Base-by-base conservation (phyloP, 2,797 vertebrate genomes). In the Etheostoma perlongum region DNA sequence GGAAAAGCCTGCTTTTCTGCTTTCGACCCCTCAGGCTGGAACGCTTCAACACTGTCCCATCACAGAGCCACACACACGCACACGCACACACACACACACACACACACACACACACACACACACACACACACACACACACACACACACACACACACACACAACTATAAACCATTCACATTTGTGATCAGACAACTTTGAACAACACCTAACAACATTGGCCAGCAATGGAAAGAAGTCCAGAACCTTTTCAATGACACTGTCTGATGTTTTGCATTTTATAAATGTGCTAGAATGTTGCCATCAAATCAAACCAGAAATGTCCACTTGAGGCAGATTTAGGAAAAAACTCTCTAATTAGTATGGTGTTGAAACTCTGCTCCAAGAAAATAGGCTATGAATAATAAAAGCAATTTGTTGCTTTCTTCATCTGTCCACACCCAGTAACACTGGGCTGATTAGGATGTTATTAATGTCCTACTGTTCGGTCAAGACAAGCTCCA, bases 401-500 rank as follows among this genome's bases (percentile, higher is more conserved):
- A 91, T 92, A 78, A 84, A 87, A 74, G 68, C 59, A 30, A 62
- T 60, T 70, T 66, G 47, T 63, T 76, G 78, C 65, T 72, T 71
- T 85, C 86, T 68, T 59, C 51, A 53, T 90, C 89, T 90, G 69
- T 95, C 81, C 80, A 81, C 94, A 91, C 91, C 87, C 80, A 66
- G 77, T 83, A 92, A 91, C 87, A 74, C 53, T 10, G 18, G 77
- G 74, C 71, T 85, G 85, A 88, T 89, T 74, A 68, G 67, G 79
- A 46, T 44, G 81, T 91, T 90, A 88, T 89, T 89, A 83, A 81
- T 85, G 79, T 72, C 73, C 55, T 60, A 61, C 73, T 71, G 51
- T 60, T 60, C 23, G 73, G 73, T 81, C 77, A 68, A 70, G 68
- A 58, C 48, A 40, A 55, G 51, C 52, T 67, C 36, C 72, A 33